phyloP scores from a whole-genome alignment of 2,113 vertebrate species.

The Charina bottae region DNA sequence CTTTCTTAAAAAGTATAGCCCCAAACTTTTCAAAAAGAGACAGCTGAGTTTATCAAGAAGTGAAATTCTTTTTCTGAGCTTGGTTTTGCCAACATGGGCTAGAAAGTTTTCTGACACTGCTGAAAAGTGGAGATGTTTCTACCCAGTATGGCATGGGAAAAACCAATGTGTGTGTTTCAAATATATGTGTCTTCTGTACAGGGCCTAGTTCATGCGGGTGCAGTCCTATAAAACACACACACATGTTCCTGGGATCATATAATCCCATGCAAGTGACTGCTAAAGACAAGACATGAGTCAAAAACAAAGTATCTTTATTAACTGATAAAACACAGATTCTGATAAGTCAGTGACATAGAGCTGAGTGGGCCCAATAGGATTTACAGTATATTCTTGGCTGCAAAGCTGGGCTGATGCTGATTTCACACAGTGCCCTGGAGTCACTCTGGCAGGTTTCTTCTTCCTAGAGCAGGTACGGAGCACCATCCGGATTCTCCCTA shows the following conservation, averaged over 20 bases:
- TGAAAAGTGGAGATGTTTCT: neutral
- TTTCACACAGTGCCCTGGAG: slow-evolving; percentile 8
- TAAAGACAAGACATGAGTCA: slow-evolving; percentile 6
- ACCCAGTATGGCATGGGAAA: neutral
- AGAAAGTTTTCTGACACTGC: neutral
- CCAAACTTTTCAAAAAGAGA: neutral
- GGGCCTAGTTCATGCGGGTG: neutral
- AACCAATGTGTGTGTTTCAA: neutral
- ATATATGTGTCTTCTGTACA: neutral
- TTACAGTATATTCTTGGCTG: neutral
- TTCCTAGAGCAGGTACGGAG: neutral
- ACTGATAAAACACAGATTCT: slow-evolving; percentile 15
- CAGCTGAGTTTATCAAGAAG: neutral
- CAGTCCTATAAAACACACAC: neutral
- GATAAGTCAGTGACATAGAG: slow-evolving; percentile 11
- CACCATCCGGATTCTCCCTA: slow-evolving; percentile 7
- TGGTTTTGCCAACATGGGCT: neutral
- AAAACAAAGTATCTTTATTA: slow-evolving; percentile 37
- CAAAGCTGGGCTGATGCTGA: slow-evolving; percentile 18
- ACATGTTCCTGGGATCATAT: neutral
- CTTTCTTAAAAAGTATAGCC: neutral
- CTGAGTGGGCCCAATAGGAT: slow-evolving; percentile 7
- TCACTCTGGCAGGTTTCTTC: slow-evolving; percentile 1
- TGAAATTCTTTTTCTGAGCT: neutral
- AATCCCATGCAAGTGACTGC: neutral